Evolutionary conservation across 2,113 vertebrate species (phyloP), one percentile per base, ranked within the genome.

Genomic region (Picathartes gymnocephalus): DNA sequence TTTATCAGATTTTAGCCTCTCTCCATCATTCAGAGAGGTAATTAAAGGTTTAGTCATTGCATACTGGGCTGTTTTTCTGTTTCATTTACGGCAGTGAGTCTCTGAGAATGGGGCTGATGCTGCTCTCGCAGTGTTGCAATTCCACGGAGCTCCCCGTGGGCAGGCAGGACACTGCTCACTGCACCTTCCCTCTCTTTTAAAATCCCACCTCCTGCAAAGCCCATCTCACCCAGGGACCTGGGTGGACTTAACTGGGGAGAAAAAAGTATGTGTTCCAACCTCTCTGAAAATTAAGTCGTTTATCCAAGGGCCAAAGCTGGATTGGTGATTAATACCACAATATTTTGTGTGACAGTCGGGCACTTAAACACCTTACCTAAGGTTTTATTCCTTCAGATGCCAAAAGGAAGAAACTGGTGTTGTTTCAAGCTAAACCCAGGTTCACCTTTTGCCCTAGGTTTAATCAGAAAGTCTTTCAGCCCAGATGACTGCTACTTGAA

Each of bases 11-110:
- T 92, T 93, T 88, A 95, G 64, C 83, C 92, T 95, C 86, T 83
- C 92, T 95, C 72, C 72, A 37, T 90, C 92, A 71, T 70, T 92
- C 88, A 95, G 64, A 91, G 82, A 81, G 69, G 83, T 74, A 96
- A 97, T 97, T 97, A 97, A 95, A 70, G 86, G 94, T 97, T 97
- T 97, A 97, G 94, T 95, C 94, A 91, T 27, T 60, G 88, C 86
- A 48, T 12, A 28, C 86, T 91, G 95, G 77, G 80, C 39, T 88
- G 95, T 47, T 92, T 94, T 90, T 62, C 27, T 90, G 58, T 88
- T 92, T 62, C 82, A 86, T 88, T 78, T 86, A 4, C 76, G 78
- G 80, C 57, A 86, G 48, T 33, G 86, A 93, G 76, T 62, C 64
- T 79, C 93, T 94, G 86, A 92, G 83, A 93, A 84, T 56, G 83